Evolutionary conservation across 2,888 invertebrate species (phyloP).

Genomic region (Sarcophaga rosellei): DNA sequence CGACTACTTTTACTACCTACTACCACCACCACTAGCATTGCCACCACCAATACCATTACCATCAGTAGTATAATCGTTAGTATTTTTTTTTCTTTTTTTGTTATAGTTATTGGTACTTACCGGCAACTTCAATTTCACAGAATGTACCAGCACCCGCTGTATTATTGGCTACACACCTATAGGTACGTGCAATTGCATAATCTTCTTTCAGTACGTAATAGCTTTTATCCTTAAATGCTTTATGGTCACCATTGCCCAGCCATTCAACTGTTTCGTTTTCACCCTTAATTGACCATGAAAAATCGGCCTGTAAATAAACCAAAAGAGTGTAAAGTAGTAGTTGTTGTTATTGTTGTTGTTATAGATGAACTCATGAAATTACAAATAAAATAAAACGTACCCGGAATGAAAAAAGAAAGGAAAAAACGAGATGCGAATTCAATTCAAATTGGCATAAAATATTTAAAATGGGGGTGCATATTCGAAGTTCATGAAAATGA

Average conservation of each 20-base stretch:
- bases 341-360: neutral
- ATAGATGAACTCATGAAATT: neutral
- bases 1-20: constrained; percentile 18
- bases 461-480: neutral
- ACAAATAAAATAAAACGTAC: neutral
- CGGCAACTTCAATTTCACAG: constrained; percentile 87
- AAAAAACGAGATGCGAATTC: constrained; percentile 18
- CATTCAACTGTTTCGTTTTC: constrained; percentile 89
- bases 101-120: constrained; percentile 80
- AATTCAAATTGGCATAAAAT: constrained; percentile 29
- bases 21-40: neutral
- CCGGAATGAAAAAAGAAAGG: neutral
- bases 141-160: constrained; percentile 86
- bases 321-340: neutral
- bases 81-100: neutral
- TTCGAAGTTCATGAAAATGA: too few species aligned
- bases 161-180: constrained; percentile 93
- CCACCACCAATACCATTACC: neutral
- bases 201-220: constrained; percentile 86
- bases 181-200: constrained; percentile 86
- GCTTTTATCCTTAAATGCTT: constrained; percentile 78
- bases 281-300: constrained; percentile 92
- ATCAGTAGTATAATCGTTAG: constrained; percentile 27
- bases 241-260: constrained; percentile 80
- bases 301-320: constrained; percentile 83